Conservation (phyloP, 2,888 invertebrate species). For the Panzeria rudis region DNA sequence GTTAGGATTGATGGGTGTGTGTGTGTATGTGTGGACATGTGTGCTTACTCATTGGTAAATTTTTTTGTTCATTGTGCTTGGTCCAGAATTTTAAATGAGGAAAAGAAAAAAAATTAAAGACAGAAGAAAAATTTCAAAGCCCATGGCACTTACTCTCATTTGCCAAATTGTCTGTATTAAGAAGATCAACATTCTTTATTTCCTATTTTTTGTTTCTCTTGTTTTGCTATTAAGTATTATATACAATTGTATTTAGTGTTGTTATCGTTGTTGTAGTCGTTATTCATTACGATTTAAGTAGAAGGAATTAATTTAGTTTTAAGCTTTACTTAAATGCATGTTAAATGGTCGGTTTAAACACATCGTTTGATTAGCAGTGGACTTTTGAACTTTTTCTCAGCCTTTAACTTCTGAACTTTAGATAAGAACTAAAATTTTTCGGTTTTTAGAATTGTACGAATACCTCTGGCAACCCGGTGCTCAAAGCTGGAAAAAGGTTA, state of each 20-base stretch:
- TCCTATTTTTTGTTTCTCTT: slow-evolving; percentile 25
- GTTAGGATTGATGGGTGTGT: slow-evolving; percentile 4
- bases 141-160: slow-evolving; percentile 46
- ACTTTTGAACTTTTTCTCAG: too few species aligned
- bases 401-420: too few species aligned
- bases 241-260: slow-evolving; percentile 5
- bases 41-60: slow-evolving; percentile 68
- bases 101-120: neutral
- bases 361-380: neutral
- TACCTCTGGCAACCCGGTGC: too few species aligned
- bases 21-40: neutral
- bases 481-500: too few species aligned
- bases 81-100: slow-evolving; percentile 30
- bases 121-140: neutral
- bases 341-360: neutral
- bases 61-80: slow-evolving; percentile 57
- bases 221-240: slow-evolving; percentile 13
- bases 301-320: slow-evolving; percentile 31
- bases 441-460: too few species aligned
- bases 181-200: slow-evolving; percentile 57
- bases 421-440: too few species aligned
- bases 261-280: slow-evolving; percentile 28
- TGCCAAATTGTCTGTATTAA: slow-evolving; percentile 62
- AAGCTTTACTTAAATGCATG: neutral
- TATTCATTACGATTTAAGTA: slow-evolving; percentile 51